phyloP scores from a whole-genome alignment of 30 jellyfish, hydroid and myxozoan species.

The Chironex yamaguchii region DNA sequence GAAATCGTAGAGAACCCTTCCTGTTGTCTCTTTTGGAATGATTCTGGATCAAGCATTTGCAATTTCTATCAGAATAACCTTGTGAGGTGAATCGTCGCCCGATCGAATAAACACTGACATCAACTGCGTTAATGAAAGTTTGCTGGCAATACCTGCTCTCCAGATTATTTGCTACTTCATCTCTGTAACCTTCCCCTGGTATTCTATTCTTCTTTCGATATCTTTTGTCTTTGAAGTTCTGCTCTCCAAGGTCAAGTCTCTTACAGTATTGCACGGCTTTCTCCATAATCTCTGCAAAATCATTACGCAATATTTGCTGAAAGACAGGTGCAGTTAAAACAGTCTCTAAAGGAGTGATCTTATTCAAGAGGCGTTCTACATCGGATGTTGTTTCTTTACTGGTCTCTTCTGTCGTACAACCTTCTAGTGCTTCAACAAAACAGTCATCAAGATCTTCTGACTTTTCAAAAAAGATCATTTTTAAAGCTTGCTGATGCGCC shows the following conservation, averaged over 20 bases:
- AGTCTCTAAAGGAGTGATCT: neutral
- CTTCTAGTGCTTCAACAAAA: neutral
- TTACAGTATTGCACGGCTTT: neutral
- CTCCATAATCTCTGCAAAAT: neutral
- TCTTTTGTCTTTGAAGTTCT: neutral
- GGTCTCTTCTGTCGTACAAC: neutral
- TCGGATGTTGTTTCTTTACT: slow-evolving; percentile 2
- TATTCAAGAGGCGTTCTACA: slow-evolving; percentile 8
- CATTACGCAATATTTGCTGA: neutral
- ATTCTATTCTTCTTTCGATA: neutral
- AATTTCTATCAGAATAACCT: neutral
- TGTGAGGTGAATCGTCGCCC: neutral
- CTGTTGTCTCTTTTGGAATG: neutral
- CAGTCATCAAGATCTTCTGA: neutral
- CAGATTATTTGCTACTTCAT: neutral
- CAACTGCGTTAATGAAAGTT: neutral
- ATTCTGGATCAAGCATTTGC: slow-evolving; percentile 22
- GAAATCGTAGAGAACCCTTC: too few species aligned
- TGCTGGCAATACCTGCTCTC: slow-evolving; percentile 2
- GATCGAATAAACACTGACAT: neutral
- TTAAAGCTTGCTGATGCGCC: slow-evolving; percentile 16
- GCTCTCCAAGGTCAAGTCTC: neutral
- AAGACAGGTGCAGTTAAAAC: neutral
- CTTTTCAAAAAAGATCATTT: slow-evolving; percentile 6
- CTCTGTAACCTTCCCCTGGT: neutral